These are phyloP conservation scores for Neosilurus hyrtlii DNA, from an alignment of 2,797 vertebrate species.

Conservation along the genomic window DNA sequence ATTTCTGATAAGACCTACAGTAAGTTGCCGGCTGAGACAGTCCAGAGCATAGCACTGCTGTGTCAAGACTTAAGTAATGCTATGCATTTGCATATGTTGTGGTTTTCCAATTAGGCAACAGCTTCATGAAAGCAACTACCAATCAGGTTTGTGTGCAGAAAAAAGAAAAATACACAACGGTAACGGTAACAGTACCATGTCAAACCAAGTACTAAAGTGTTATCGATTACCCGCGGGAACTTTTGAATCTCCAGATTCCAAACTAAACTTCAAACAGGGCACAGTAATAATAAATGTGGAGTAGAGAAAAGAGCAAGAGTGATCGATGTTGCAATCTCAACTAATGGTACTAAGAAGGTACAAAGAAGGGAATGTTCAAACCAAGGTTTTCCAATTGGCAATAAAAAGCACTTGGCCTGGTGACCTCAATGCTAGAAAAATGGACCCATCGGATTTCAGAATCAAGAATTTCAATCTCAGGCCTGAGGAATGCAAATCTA, in stretches of 20 bases:
- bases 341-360: neutral
- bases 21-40: neutral
- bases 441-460: neutral
- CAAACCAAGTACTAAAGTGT: neutral
- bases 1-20: conserved; percentile 15
- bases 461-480: conserved; percentile 2
- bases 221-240: neutral
- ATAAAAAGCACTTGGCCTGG: conserved; percentile 5
- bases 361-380: neutral
- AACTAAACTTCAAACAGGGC: neutral
- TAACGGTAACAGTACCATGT: neutral
- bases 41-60: neutral
- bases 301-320: neutral
- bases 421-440: neutral
- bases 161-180: neutral
- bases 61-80: neutral
- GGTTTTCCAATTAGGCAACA: neutral
- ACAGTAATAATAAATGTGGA: neutral
- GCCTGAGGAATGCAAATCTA: neutral
- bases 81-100: neutral
- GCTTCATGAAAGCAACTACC: neutral
- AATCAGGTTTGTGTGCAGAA: neutral
- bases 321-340: neutral
- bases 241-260: neutral
- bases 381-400: neutral